Conservation (phyloP, 2,797 vertebrate genomes). For the Periophthalmus magnuspinnatus region DNA sequence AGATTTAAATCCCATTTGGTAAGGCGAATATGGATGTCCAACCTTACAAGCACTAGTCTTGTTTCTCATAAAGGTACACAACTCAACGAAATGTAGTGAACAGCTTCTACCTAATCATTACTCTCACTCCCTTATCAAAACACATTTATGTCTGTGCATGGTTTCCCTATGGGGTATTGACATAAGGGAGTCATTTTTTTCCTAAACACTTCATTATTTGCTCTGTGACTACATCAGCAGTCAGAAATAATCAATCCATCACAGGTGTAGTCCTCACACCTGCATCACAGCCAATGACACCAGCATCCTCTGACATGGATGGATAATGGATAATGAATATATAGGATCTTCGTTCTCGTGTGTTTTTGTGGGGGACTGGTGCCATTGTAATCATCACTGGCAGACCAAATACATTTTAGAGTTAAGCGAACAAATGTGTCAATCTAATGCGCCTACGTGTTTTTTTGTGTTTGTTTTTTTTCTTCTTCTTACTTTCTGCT, state of each 20-base stretch:
- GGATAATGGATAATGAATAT: slow-evolving; percentile 38
- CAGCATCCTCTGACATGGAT: slow-evolving; percentile 31
- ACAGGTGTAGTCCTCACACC: slow-evolving; percentile 26
- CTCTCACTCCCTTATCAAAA: too few species aligned
- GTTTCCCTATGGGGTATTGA: slow-evolving; percentile 19
- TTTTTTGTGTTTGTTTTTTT: background rate
- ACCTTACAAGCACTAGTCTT: background rate
- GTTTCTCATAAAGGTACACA: background rate
- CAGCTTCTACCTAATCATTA: too few species aligned
- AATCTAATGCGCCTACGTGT: background rate
- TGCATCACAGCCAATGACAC: slow-evolving; percentile 26
- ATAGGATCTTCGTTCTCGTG: slow-evolving; percentile 23
- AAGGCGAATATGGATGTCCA: background rate
- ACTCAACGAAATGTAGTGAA: background rate
- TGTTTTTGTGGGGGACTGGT: background rate
- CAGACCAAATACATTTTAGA: background rate
- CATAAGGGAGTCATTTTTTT: slow-evolving; percentile 15
- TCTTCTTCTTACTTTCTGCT: too few species aligned
- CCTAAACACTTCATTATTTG: slow-evolving; percentile 42
- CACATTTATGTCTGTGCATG: slow-evolving; percentile 21
- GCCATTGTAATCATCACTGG: background rate
- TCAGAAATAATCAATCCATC: slow-evolving; percentile 49
- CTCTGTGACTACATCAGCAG: slow-evolving; percentile 29
- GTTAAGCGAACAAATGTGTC: background rate
- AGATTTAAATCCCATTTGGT: background rate